Evolutionary conservation across 2,888 invertebrate genomes (phyloP), one percentile per base, ranked within the genome.

Genomic region (Synergus itoensis): DNA sequence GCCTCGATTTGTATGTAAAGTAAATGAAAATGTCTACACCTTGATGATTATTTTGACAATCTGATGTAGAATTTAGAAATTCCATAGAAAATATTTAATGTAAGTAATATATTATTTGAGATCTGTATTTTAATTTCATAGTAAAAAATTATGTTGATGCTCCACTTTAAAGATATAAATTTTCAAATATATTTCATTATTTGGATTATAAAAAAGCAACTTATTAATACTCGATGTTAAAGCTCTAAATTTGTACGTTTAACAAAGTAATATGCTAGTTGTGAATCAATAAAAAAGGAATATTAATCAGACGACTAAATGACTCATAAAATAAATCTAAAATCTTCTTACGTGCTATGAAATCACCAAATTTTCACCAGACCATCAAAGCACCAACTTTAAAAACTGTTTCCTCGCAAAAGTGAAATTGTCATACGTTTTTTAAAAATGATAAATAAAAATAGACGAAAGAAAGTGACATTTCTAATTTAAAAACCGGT

Each of bases 401-500:
- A 64, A 36, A 36, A 64, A 64, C 64, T 64, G 1, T 36, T n/a
- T n/a, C 40, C 40, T 3, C 40, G 64, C 14, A 65, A 65, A 65
- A 43, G n/a, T 43, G 11, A 43, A 1, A 14, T 67, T 45, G 14
- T 18, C 14, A 45, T 67, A 11, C 11, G 45, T 45, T 18, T 14
- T 14, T 14, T 43, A 16, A 21, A 12, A 21, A 7, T 18, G 3
- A 69, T 11, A 14, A 48, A 4, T n/a, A 28, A 48, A 69, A 69
- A 28, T 5, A 48, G 21, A 48, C 18, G 21, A 45, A 36, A 69
- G 16, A 8, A 69, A n/a, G 45, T 69, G 48, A 69, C 36, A 48
- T 69, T 16, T 48, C 28, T 16, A 28, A n/a, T 48, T 69, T 16
- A 53, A 53, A 69, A 69, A 48, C 69, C 69, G 69, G 69, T 48